These are phyloP conservation scores for Wiebesia pumilae DNA, from an alignment of 1,140 invertebrate genomes.

Conservation along the genomic window DNA sequence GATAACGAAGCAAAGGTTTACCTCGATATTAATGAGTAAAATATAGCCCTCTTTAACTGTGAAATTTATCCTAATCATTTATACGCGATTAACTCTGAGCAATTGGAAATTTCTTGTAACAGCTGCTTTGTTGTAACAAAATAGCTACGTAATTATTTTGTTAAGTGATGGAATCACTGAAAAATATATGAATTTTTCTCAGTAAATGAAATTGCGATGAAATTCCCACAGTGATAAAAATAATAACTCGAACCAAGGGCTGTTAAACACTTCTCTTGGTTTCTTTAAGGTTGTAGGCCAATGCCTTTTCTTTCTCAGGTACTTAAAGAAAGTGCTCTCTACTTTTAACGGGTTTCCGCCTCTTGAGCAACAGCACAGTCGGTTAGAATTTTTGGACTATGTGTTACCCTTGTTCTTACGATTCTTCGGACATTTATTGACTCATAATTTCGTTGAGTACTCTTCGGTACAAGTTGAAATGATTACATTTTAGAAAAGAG, in stretches of 20 bases:
- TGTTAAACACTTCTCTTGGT: not conserved
- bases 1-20: not conserved
- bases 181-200: not conserved
- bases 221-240: constrained; percentile 1
- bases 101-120: too few species aligned
- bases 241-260: constrained; percentile 17
- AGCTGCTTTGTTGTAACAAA: too few species aligned
- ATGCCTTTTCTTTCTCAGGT: not conserved
- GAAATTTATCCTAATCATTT: not conserved
- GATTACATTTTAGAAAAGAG: not conserved
- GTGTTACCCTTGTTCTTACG: constrained; percentile 5
- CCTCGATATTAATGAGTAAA: not conserved
- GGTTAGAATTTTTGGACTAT: not conserved
- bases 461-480: constrained; percentile 2
- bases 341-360: constrained; percentile 36
- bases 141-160: too few species aligned
- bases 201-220: not conserved
- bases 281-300: constrained; percentile 20
- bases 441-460: not conserved
- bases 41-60: not conserved
- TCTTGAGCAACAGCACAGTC: constrained; percentile 7
- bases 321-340: constrained; percentile 40
- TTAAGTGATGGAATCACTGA: too few species aligned
- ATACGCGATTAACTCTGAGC: too few species aligned
- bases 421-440: not conserved